Conservation (phyloP, 2,797 vertebrate genomes). For the Amphiprion clarkii region DNA sequence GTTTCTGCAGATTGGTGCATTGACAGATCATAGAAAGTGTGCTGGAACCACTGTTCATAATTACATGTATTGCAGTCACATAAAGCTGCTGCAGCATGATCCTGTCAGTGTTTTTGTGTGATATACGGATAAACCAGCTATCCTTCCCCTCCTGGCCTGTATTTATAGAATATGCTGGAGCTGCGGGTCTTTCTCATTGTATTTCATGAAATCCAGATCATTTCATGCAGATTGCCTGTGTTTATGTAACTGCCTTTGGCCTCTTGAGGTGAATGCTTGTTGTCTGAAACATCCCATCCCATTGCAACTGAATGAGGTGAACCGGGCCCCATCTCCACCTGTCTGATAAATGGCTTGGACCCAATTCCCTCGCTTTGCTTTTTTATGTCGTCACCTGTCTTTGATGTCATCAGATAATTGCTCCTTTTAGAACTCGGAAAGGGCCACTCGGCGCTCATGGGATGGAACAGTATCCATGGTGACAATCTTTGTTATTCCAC, state of each 20-base stretch:
- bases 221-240: slow-evolving; percentile 42
- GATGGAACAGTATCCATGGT: slow-evolving; percentile 77
- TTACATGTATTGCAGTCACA: slow-evolving; percentile 12
- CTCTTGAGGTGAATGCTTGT: slow-evolving; percentile 33
- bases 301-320: slow-evolving; percentile 55
- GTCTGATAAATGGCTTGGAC: slow-evolving; percentile 68
- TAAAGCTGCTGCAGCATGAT: not conserved
- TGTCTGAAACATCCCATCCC: slow-evolving; percentile 44
- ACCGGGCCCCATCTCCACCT: slow-evolving; percentile 62
- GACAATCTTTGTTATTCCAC: slow-evolving; percentile 81
- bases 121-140: slow-evolving; percentile 8
- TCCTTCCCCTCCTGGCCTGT: not conserved
- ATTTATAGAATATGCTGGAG: slow-evolving; percentile 21
- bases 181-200: slow-evolving; percentile 17
- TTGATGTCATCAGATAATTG: slow-evolving; percentile 89
- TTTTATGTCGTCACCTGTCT: slow-evolving; percentile 76
- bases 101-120: not conserved
- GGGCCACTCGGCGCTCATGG: slow-evolving; percentile 70
- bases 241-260: slow-evolving; percentile 36
- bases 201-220: slow-evolving; percentile 37
- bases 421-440: slow-evolving; percentile 83
- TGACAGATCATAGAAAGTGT: not conserved
- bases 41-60: not conserved
- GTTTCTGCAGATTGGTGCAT: not conserved
- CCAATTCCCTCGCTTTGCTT: slow-evolving; percentile 68